A percentile compares a stretch with the other conserved stretches of the same genome.
Evolutionary conservation across 2,113 vertebrate genomes (phyloP).

Genomic region (Danionella cerebrum): DNA sequence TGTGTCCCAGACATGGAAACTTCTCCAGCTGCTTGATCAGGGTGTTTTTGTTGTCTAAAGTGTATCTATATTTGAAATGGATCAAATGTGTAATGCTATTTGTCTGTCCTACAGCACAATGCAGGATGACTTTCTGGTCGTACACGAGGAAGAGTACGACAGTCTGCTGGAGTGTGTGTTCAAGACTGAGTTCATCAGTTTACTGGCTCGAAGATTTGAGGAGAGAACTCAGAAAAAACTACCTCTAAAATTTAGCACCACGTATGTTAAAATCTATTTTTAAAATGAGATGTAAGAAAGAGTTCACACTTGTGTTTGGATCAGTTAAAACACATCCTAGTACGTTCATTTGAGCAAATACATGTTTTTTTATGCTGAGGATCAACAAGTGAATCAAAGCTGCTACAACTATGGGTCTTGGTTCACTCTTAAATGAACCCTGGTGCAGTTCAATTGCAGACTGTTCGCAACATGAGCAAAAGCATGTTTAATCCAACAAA

Average conservation of each 20-base stretch:
- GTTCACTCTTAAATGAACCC: too few species aligned
- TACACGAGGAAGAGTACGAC: conserved; percentile 95
- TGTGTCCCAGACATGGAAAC: conserved; percentile 39
- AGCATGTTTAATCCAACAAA: too few species aligned
- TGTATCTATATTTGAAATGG: not conserved
- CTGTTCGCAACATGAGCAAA: too few species aligned
- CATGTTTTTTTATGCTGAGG: too few species aligned
- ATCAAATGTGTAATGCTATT: not conserved
- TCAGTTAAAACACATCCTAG: too few species aligned
- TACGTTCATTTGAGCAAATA: too few species aligned
- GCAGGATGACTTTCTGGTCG: conserved; percentile 88
- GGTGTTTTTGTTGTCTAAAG: conserved; percentile 34
- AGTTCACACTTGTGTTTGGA: too few species aligned
- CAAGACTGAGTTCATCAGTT: conserved; percentile 93
- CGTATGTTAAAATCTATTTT: conserved; percentile 65
- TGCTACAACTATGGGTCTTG: too few species aligned
- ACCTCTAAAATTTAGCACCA: conserved; percentile 90
- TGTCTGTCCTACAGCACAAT: conserved; percentile 64
- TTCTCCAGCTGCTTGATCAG: conserved; percentile 24
- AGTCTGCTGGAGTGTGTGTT: conserved; percentile 90
- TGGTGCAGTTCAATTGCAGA: too few species aligned
- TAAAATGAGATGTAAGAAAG: too few species aligned
- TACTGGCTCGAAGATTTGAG: conserved; percentile 83
- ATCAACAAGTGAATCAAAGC: too few species aligned
- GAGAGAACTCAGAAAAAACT: conserved; percentile 89